Base-by-base conservation (phyloP, 2,888 invertebrate species). In the Podabrus alpinus region DNA sequence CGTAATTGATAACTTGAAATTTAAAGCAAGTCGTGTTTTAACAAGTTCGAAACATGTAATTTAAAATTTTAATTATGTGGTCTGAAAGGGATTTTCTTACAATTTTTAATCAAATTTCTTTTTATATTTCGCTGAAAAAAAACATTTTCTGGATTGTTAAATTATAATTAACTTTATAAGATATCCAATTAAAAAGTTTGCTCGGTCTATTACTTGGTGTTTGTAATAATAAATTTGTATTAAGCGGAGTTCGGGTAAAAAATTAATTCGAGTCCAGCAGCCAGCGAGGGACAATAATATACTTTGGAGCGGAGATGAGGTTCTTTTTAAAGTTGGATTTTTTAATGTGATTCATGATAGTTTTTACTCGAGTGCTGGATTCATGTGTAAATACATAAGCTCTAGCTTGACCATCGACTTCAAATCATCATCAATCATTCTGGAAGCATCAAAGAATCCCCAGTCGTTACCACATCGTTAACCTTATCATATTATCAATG, bases 401-500 rank as follows among this genome's bases (percentile, higher is more conserved):
- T 71, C 13, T 2, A 29, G 70, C 70, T 74, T 76, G 76, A 76
- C 76, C 76, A 76, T 76, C 76, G 73, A 76, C 76, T 73, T 76
- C 69, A 68, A 73, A 73, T 68, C 70, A 72, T 71, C 73, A 76
- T 76, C 76, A 76, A 76, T 76, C 76, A 76, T 74, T 76, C 71
- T 19, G 45, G 64, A n/a, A 59, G 69, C 73, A 74, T 74, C 72
- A 70, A 73, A 62, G 69, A 71, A 75, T 73, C 71, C 62, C 71
- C 21, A 74, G 69, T 76, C 76, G 73, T 74, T 76, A 76, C 71
- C 69, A 71, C 73, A 60, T 76, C 76, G 73, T 76, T 76, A 76
- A 76, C 73, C 68, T 73, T 73, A 76, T 73, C 73, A 73, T 73
- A 73, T 71, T 76, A 76, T 76, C 76, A 71, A 76, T 76, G 73